These are phyloP conservation scores for Sebastes wilsoni DNA, from an alignment of 2,797 vertebrate species.

Conservation along the genomic window DNA sequence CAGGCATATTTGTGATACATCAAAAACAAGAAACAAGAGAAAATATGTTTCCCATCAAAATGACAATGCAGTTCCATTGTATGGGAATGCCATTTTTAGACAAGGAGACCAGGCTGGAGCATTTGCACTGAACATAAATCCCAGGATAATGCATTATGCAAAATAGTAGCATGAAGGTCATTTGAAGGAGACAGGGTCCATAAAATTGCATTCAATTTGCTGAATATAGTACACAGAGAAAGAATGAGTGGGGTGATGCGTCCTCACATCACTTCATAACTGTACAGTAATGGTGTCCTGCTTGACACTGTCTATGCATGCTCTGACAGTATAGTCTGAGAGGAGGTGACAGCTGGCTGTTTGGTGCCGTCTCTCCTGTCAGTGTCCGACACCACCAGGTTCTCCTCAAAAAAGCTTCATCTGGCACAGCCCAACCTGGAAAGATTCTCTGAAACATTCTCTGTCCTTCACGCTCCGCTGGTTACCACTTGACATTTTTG, in stretches of 20 bases:
- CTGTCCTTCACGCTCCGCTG: conserved; percentile 44
- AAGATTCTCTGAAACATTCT: conserved; percentile 31
- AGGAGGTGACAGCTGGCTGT: neutral
- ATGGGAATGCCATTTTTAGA: neutral
- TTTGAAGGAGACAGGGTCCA: neutral
- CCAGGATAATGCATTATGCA: neutral
- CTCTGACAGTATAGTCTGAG: neutral
- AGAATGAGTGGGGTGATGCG: neutral
- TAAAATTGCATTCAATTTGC: neutral
- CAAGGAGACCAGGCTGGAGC: neutral
- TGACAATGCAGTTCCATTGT: neutral
- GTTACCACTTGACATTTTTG: conserved; percentile 61
- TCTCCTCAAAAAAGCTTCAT: conserved; percentile 19
- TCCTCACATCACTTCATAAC: neutral
- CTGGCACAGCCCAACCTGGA: conserved; percentile 1
- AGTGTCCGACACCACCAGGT: neutral
- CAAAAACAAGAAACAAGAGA: neutral
- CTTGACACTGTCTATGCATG: neutral
- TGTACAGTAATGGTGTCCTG: neutral
- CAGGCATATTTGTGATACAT: neutral
- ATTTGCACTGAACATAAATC: neutral
- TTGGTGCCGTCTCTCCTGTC: conserved; percentile 16
- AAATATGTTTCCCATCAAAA: neutral
- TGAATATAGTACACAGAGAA: neutral
- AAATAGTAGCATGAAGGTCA: neutral